Evolutionary conservation across 2,113 vertebrate genomes (phyloP), one percentile per base, ranked within the genome.

Genomic region (Clarias macrocephalus): DNA sequence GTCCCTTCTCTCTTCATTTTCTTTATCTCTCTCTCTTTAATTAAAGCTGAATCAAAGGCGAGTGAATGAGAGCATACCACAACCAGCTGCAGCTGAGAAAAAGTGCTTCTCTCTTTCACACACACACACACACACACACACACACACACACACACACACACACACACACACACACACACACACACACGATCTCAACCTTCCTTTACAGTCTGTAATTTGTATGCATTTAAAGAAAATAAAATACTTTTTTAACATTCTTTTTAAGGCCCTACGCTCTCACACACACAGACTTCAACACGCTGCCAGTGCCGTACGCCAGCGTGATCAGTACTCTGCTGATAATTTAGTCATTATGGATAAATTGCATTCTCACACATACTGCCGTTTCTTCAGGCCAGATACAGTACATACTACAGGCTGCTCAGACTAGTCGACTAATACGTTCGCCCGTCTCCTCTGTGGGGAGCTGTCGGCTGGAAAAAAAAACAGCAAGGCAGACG

Each of bases 11-110:
- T 25, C 37, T 63, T 21, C 28, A 63, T 10, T 57, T 23, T 16
- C 72, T 75, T 15, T 65, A 56, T 86, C 15, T 13, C 25, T 77
- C 63, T 54, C 57, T 76, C 65, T 82, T 84, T 89, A 91, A 91
- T 88, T 91, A 88, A 84, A 68, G 73, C 30, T 76, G 76, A 90
- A 88, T 88, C 88, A 89, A 88, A 86, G 76, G 33, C 16, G 83
- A 76, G 62, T 81, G 52, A 88, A 80, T 70, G 30, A 62, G n/a
- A 82, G 70, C 83, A 86, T 73, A 83, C 80, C 62, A 76, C 65
- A 84, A 60, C 59, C 30, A 86, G 52, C 84, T 63, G 63, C 72
- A 86, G 73, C 73, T 79, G 10, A 65, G 56, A 75, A 28, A 80
- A 59, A 5, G n/a, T 30, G 15, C 56, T 70, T 75, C 42, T 13